These are phyloP conservation scores for Anguilla obscura DNA, from an alignment of 2,797 vertebrate species.

Conservation along the genomic window DNA sequence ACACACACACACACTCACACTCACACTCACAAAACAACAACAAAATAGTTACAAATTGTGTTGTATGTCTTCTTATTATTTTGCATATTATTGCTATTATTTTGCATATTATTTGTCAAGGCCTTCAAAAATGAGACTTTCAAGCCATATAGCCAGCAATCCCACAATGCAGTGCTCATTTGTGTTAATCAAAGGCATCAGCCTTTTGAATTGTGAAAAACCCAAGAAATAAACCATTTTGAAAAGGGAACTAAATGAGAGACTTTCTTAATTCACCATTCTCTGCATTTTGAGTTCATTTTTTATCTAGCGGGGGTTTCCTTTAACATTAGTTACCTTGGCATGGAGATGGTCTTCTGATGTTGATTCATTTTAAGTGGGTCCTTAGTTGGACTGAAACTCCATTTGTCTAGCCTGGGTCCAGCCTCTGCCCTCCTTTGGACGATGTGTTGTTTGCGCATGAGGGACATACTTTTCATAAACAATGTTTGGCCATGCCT, in stretches of 20 bases:
- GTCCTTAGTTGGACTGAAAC: neutral
- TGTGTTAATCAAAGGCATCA: neutral
- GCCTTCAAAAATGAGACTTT: neutral
- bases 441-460: slow-evolving; percentile 28
- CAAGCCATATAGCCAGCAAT: neutral
- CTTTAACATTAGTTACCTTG: slow-evolving; percentile 82
- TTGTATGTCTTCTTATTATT: too few species aligned
- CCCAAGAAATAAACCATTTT: neutral
- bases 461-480: neutral
- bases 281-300: too few species aligned
- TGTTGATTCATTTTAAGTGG: neutral
- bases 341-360: slow-evolving; percentile 92
- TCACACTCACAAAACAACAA: too few species aligned
- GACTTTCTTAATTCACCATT: too few species aligned
- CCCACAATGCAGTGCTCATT: neutral
- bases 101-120: neutral
- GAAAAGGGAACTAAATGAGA: neutral
- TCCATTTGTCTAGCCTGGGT: neutral
- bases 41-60: too few species aligned
- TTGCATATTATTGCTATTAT: too few species aligned
- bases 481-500: neutral
- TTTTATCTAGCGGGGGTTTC: too few species aligned
- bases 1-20: too few species aligned
- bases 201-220: neutral
- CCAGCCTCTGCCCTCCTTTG: neutral